Conservation (phyloP, 2,797 vertebrate genomes). For the Delichon dasypus region DNA sequence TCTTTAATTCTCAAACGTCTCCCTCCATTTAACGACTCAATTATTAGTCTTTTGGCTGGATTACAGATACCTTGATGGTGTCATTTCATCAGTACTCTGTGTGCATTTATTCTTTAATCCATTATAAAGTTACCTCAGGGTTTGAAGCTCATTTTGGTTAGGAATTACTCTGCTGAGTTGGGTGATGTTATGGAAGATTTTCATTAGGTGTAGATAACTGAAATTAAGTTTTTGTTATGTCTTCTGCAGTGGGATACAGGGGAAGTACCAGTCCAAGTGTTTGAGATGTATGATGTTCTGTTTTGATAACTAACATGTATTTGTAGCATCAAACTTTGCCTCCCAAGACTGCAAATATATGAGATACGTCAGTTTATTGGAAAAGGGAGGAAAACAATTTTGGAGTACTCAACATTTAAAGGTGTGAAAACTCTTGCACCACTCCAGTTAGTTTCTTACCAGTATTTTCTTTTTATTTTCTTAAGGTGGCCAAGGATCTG, state of each 20-base stretch:
- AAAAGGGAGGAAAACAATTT: neutral
- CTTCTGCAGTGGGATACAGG: neutral
- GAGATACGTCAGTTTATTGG: neutral
- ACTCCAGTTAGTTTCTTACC: conserved; percentile 15
- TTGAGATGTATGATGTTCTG: neutral
- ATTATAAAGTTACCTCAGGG: neutral
- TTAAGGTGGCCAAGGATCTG: conserved; percentile 86
- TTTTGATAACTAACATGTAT: neutral
- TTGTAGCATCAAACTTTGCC: neutral
- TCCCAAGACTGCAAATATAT: neutral
- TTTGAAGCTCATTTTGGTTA: neutral
- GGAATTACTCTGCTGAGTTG: neutral
- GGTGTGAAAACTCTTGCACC: neutral
- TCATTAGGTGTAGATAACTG: neutral
- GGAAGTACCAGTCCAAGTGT: neutral
- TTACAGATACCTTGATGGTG: neutral
- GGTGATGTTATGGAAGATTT: neutral
- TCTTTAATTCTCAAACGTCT: neutral
- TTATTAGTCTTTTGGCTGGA: neutral
- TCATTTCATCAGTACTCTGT: neutral
- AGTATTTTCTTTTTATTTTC: conserved; percentile 49
- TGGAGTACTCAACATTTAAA: neutral
- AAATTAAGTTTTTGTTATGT: neutral
- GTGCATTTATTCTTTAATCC: neutral
- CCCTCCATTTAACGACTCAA: neutral